A percentile compares a stretch with the other conserved stretches of the same genome.
phyloP scores from a whole-genome alignment of 2,797 vertebrate species.

The Sebastes iracundus region DNA sequence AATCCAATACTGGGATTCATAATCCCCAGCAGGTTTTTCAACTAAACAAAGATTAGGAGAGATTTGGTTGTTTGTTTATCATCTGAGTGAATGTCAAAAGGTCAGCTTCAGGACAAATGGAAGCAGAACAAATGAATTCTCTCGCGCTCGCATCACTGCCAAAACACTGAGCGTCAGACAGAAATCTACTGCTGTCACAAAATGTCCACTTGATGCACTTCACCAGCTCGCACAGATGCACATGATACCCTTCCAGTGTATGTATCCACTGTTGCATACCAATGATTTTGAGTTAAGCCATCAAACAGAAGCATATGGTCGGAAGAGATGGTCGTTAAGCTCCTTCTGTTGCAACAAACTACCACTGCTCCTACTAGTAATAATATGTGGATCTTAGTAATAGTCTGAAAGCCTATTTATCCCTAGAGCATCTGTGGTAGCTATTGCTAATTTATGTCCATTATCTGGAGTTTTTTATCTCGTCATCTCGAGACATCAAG shows the following conservation, averaged over 20 bases:
- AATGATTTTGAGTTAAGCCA: constrained; percentile 23
- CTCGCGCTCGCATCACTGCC: not conserved
- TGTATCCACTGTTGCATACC: constrained; percentile 25
- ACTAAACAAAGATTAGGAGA: constrained; percentile 59
- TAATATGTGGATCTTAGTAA: not conserved
- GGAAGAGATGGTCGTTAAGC: constrained; percentile 2
- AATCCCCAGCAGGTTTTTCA: constrained; percentile 54
- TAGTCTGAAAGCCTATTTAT: not conserved
- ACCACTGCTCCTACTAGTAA: not conserved
- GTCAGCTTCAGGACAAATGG: constrained; percentile 48
- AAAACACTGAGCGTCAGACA: constrained; percentile 1
- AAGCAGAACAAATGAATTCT: constrained; percentile 19
- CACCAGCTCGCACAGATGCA: constrained; percentile 1
- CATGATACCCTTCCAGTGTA: not conserved
- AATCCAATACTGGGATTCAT: constrained; percentile 46
- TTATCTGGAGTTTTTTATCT: constrained; percentile 21
- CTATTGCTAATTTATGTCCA: not conserved
- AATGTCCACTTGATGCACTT: constrained; percentile 21
- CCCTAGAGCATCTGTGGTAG: not conserved
- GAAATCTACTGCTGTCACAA: constrained; percentile 17
- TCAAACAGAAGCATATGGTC: constrained; percentile 43
- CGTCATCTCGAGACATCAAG: constrained; percentile 19
- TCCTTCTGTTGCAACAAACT: constrained; percentile 23
- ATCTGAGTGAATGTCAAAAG: constrained; percentile 47
- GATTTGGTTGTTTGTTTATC: constrained; percentile 58